Percentiles rank a stretch among this genome's conserved stretches.
These are phyloP conservation scores for Egretta garzetta DNA, from an alignment of 2,113 vertebrate species.

Conservation along the genomic window DNA sequence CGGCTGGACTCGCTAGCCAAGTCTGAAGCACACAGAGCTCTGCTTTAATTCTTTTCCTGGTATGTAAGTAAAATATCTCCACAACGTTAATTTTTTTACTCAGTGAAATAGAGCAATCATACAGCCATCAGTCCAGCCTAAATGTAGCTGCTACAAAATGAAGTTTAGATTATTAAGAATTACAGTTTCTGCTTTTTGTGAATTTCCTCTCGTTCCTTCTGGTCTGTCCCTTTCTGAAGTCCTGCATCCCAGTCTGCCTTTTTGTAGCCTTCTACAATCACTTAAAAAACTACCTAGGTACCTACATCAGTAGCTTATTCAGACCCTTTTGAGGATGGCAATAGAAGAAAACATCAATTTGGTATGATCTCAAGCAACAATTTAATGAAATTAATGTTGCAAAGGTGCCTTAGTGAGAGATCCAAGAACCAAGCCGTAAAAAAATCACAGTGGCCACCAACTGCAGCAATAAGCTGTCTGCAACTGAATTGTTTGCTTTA, in stretches of 20 bases:
- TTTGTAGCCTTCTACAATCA: neutral
- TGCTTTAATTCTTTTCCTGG: neutral
- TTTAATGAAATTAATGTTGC: neutral
- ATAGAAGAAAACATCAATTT: neutral
- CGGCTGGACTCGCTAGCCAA: neutral
- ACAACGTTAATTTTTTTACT: neutral
- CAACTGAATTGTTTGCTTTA: neutral
- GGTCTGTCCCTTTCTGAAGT: neutral
- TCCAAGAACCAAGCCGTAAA: neutral
- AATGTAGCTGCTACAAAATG: constrained; percentile 7
- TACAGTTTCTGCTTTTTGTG: constrained; percentile 12
- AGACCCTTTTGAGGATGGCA: neutral
- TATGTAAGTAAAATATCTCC: neutral
- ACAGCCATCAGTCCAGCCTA: constrained; percentile 21
- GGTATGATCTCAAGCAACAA: neutral
- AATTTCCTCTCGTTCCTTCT: constrained; percentile 12
- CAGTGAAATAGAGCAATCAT: neutral
- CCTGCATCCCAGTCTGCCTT: neutral
- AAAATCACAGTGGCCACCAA: neutral
- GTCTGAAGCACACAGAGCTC: constrained; percentile 18
- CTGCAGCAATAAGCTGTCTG: neutral
- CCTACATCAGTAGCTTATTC: neutral
- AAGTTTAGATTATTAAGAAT: constrained; percentile 43
- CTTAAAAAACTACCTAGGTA: neutral
- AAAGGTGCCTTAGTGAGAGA: neutral